These are phyloP conservation scores for Theocolax elegans DNA, from an alignment of 1,140 invertebrate genomes.

Conservation along the genomic window DNA sequence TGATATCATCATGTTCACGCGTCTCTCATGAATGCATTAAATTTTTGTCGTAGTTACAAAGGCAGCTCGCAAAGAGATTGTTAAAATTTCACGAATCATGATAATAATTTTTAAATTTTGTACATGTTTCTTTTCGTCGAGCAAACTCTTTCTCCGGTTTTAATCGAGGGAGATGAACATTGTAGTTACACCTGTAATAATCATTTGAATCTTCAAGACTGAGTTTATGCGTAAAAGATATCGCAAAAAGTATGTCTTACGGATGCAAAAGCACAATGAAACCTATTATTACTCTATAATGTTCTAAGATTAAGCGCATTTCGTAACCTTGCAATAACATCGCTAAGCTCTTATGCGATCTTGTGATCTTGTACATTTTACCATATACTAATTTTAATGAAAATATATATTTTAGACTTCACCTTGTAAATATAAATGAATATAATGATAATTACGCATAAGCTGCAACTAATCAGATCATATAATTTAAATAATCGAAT, in stretches of 20 bases:
- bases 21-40: constrained; percentile 27
- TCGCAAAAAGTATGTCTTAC: no score
- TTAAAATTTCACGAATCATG: background rate
- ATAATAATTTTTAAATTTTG: background rate
- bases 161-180: constrained; percentile 32
- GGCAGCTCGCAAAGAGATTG: background rate
- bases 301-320: background rate
- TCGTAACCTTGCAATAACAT: background rate
- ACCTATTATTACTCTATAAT: no score
- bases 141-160: constrained; percentile 29
- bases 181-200: background rate
- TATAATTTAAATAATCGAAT: background rate
- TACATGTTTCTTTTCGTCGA: background rate
- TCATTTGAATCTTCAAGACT: no score
- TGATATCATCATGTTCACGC: constrained; percentile 36
- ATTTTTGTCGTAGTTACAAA: constrained; percentile 1
- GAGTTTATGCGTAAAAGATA: constrained; percentile 5
- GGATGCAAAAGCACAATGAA: background rate
- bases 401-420: background rate
- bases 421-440: constrained; percentile 20
- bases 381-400: background rate
- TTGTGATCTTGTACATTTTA: background rate
- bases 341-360: background rate
- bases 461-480: constrained; percentile 28
- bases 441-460: background rate